Percentiles rank a stretch among this genome's conserved stretches.
These are phyloP conservation scores for Takifugu rubripes DNA, from an alignment of 2,797 vertebrate species.

Conservation along the genomic window DNA sequence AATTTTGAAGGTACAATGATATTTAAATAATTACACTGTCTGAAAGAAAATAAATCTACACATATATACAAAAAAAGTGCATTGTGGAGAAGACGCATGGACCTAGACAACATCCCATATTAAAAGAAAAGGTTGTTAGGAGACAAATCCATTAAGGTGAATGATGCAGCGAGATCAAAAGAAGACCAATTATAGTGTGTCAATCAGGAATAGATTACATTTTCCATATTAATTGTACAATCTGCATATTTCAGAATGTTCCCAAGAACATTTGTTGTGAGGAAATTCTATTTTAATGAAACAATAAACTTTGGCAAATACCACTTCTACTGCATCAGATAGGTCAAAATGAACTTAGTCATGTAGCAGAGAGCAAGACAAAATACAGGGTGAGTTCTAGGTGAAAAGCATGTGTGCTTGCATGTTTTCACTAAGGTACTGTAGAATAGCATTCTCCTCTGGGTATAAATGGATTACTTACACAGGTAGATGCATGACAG, in stretches of 20 bases:
- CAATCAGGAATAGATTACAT: conserved; percentile 32
- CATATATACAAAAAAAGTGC: conserved; percentile 72
- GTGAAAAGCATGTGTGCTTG: conserved; percentile 15
- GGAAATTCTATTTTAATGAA: conserved; percentile 20
- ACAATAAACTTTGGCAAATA: conserved; percentile 13
- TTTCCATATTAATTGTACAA: conserved; percentile 51
- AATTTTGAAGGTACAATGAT: conserved; percentile 68
- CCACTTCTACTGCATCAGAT: conserved; percentile 26
- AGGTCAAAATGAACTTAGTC: conserved; percentile 16
- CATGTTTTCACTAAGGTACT: not conserved
- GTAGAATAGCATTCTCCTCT: conserved; percentile 22
- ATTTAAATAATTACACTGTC: conserved; percentile 69
- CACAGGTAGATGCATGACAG: conserved; percentile 34
- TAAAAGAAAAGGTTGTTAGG: not conserved
- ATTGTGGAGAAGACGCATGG: conserved; percentile 51
- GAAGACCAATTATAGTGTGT: conserved; percentile 2
- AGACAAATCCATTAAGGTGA: not conserved
- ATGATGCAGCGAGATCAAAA: conserved; percentile 7
- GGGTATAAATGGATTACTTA: conserved; percentile 37
- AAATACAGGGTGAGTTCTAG: not conserved
- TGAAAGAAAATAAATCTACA: conserved; percentile 54
- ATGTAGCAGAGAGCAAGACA: conserved; percentile 1
- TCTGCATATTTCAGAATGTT: conserved; percentile 21
- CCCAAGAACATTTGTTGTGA: conserved; percentile 3
- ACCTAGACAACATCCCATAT: conserved; percentile 28